Percentiles rank a stretch among this genome's conserved stretches.
Evolutionary conservation across 2,888 invertebrate genomes (phyloP).

Genomic region (Drosophila crucigera): DNA sequence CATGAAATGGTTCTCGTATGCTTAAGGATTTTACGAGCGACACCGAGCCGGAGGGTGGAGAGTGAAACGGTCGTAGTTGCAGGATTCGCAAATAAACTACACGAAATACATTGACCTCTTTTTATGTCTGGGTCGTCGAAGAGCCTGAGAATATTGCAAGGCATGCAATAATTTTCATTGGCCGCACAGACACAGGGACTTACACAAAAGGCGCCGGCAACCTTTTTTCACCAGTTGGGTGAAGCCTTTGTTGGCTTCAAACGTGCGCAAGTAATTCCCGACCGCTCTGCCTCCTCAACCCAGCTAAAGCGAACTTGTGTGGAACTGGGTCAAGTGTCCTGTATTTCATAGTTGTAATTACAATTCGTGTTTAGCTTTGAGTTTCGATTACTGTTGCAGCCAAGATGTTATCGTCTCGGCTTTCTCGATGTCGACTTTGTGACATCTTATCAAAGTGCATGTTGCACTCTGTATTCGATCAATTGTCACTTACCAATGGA

Average conservation of each 20-base stretch:
- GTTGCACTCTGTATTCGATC: neutral
- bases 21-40: constrained; percentile 64
- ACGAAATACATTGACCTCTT: constrained; percentile 77
- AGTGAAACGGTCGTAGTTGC: constrained; percentile 2
- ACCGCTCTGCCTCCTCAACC: neutral
- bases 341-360: constrained; percentile 73
- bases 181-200: constrained; percentile 29
- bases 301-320: constrained; percentile 14
- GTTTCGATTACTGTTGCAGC: constrained; percentile 18
- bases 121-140: constrained; percentile 31
- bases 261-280: constrained; percentile 75
- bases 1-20: constrained; percentile 62
- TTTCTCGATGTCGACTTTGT: constrained; percentile 41
- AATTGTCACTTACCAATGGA: constrained; percentile 9
- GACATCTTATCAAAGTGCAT: constrained; percentile 6
- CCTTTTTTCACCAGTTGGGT: constrained; percentile 34
- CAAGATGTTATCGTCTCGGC: constrained; percentile 8
- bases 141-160: constrained; percentile 65
- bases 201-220: constrained; percentile 30
- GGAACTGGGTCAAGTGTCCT: constrained; percentile 72
- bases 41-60: neutral
- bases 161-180: constrained; percentile 69
- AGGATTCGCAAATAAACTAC: constrained; percentile 55
- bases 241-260: constrained; percentile 54
- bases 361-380: constrained; percentile 50